Evolutionary conservation across 2,797 vertebrate genomes (phyloP).

Genomic region (Numenius phaeopus): DNA sequence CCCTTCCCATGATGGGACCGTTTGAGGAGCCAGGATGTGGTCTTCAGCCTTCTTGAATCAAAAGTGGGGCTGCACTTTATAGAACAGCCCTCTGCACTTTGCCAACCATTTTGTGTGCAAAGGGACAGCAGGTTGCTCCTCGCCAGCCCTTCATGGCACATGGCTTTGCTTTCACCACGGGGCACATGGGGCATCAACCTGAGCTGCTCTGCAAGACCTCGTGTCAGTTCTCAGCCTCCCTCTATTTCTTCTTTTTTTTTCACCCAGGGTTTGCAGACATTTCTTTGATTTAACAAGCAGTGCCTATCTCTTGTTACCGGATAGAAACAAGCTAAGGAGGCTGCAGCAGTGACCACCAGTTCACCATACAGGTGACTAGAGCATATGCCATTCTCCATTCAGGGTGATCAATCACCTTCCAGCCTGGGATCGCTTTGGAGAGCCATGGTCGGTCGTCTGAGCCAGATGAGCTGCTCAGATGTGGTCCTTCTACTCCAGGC

Average conservation of each 20-base stretch:
- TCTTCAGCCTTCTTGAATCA: neutral
- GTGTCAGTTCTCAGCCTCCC: neutral
- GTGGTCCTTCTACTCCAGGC: neutral
- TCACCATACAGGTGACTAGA: accelerated
- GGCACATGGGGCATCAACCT: too few relatives aligned
- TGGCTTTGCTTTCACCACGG: accelerated
- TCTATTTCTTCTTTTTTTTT: too few relatives aligned
- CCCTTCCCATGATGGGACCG: accelerated
- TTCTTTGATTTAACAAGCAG: neutral
- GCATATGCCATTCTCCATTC: accelerated
- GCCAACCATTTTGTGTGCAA: neutral
- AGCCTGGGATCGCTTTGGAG: accelerated
- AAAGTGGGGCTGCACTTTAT: neutral
- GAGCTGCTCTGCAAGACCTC: accelerated
- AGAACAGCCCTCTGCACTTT: neutral
- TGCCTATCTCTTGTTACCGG: neutral
- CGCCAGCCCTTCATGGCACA: accelerated
- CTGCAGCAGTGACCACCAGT: accelerated
- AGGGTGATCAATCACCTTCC: accelerated
- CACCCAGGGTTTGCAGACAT: accelerated
- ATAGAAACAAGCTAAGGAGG: neutral
- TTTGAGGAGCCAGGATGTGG: neutral
- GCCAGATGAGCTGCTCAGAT: accelerated
- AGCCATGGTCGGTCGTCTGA: accelerated
- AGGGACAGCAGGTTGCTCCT: accelerated